Base-by-base conservation (phyloP, 2,888 invertebrate genomes). In the Thyatira batis region DNA sequence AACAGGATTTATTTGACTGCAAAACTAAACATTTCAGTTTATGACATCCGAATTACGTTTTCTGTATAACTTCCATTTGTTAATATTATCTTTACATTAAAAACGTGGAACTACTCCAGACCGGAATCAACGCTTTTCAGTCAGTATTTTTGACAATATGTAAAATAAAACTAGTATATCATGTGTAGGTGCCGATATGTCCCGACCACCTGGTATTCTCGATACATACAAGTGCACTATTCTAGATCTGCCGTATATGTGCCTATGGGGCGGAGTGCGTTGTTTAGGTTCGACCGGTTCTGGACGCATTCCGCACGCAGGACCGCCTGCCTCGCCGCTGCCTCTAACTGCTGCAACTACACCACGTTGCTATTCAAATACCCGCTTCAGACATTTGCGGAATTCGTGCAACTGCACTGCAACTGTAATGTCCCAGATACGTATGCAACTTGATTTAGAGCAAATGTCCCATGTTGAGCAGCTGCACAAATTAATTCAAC, bases 271-370 rank as follows among this genome's bases (percentile, higher is more conserved):
- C 39, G 33, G 49, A 39, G 39, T 33, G 43, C 21, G 23, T 10
- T 11, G 23, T 11, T 30, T 28, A 49, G 30, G 49, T 13, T 50
- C 56, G 67, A 78, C 78, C 77, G 79, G 79, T 78, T 78, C 59
- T 67, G 51, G 64, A 56, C 68, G 65, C 77, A 76, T 78, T 72
- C 74, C 78, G 20, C 45, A 45, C 49, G 53, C 52, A 44, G 51
- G 64, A 67, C 62, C 57, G 64, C 65, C 63, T 52, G 55, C 53
- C 48, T 57, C 57, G 58, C 45, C 50, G 39, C 43, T 52, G 23
- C 11, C 25, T 44, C 30, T 21, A 48, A 49, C 50, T 30, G 50
- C 52, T 39, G 51, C 45, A 9, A 25, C 43, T 46, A 45, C 25
- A 53, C 50, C 46, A 39, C 45, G 56, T 30, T 51, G 20, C 30